phyloP scores from a whole-genome alignment of 2,888 invertebrate species.

The Prosopocoilus inquinatus region DNA sequence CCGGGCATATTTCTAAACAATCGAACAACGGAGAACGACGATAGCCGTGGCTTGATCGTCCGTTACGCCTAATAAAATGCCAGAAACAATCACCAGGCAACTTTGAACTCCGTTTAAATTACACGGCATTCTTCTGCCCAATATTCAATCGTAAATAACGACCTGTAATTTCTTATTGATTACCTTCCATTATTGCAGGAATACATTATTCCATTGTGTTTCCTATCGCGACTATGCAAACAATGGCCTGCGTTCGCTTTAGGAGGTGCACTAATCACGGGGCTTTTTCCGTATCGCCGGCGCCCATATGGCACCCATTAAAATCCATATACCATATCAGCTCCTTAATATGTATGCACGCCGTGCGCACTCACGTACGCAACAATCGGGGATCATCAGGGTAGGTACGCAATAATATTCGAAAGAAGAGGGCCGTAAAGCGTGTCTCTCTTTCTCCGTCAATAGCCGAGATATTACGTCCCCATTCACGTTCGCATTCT shows the following conservation, averaged over 20 bases:
- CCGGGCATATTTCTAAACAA: too few species aligned
- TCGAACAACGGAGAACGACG: too few species aligned
- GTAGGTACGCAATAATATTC: not conserved
- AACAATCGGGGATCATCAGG: not conserved
- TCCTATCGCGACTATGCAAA: conserved; percentile 5
- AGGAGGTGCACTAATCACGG: not conserved
- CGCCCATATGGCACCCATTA: conserved; percentile 1
- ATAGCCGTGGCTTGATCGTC: too few species aligned
- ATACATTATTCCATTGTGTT: conserved; percentile 1
- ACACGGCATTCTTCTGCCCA: too few species aligned
- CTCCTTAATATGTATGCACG: not conserved
- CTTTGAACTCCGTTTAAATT: too few species aligned
- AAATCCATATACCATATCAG: not conserved
- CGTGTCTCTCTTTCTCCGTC: not conserved
- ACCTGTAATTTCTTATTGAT: not conserved
- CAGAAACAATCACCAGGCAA: too few species aligned
- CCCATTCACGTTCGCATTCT: too few species aligned
- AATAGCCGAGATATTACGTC: too few species aligned
- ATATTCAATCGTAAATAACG: not conserved
- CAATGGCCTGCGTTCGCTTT: not conserved
- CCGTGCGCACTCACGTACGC: not conserved
- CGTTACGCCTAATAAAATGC: too few species aligned
- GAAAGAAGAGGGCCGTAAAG: not conserved
- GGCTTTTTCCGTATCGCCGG: not conserved
- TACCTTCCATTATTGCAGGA: not conserved